A percentile compares a stretch with the other conserved stretches of the same genome.
Evolutionary conservation across 2,113 vertebrate genomes (phyloP).

Genomic region (Globicephala melas): DNA sequence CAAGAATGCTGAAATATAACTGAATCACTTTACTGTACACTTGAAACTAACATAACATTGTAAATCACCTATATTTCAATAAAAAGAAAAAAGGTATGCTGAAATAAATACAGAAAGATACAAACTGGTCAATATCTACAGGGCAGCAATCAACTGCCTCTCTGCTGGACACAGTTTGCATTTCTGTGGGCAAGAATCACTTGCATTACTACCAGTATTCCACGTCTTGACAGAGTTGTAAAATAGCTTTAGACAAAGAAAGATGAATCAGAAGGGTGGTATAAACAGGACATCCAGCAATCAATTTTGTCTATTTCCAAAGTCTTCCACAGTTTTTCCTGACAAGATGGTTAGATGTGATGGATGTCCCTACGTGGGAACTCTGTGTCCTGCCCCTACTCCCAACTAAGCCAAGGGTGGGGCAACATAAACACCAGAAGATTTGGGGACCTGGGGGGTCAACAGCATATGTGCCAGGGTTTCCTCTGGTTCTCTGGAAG

Average conservation of each 20-base stretch:
- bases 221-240: not conserved
- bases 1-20: not conserved
- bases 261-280: not conserved
- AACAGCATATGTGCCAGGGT: not conserved
- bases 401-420: not conserved
- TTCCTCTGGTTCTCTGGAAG: not conserved
- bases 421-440: not conserved
- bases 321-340: not conserved
- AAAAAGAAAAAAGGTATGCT: not conserved
- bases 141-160: not conserved
- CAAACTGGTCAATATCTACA: not conserved
- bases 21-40: not conserved
- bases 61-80: not conserved
- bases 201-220: not conserved
- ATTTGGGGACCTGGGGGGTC: rapidly evolving
- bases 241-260: not conserved
- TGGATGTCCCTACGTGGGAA: not conserved
- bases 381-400: not conserved
- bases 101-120: not conserved
- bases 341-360: not conserved
- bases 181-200: not conserved
- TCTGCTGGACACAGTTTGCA: not conserved
- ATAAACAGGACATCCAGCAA: not conserved
- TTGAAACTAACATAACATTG: not conserved
- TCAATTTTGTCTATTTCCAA: not conserved